A percentile compares a stretch with the other conserved stretches of the same genome.
Conservation (phyloP, 2,113 vertebrate species). For the Coptodon rendalli region DNA sequence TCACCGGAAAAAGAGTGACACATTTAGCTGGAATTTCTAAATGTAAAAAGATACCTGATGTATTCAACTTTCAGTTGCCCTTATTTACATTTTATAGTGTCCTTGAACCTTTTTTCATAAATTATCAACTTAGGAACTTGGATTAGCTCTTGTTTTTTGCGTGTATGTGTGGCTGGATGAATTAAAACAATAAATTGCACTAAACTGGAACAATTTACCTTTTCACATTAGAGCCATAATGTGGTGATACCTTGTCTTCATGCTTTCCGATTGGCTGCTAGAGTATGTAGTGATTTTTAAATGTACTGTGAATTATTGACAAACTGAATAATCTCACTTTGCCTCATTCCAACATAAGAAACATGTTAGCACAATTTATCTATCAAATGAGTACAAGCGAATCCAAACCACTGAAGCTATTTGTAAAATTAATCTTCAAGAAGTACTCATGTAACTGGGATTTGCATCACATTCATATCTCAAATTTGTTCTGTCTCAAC, state of each 20-base stretch:
- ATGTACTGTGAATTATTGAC: neutral
- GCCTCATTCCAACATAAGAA: neutral
- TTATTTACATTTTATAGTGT: neutral
- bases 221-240: neutral
- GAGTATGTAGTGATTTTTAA: neutral
- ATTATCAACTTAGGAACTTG: neutral
- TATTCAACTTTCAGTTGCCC: neutral
- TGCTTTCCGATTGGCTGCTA: neutral
- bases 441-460: rapidly evolving
- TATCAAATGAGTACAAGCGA: neutral
- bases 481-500: neutral
- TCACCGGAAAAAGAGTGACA: neutral
- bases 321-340: neutral
- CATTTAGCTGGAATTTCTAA: neutral
- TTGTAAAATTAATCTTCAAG: neutral
- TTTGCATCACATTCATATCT: neutral
- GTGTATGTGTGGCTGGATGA: neutral
- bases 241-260: neutral
- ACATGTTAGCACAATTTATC: neutral
- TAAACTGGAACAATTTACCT: neutral
- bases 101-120: neutral
- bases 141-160: neutral
- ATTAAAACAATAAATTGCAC: neutral
- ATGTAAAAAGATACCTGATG: neutral
- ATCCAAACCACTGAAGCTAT: neutral